Base-by-base conservation (phyloP, 2,797 vertebrate genomes). In the Bufotes viridis region DNA sequence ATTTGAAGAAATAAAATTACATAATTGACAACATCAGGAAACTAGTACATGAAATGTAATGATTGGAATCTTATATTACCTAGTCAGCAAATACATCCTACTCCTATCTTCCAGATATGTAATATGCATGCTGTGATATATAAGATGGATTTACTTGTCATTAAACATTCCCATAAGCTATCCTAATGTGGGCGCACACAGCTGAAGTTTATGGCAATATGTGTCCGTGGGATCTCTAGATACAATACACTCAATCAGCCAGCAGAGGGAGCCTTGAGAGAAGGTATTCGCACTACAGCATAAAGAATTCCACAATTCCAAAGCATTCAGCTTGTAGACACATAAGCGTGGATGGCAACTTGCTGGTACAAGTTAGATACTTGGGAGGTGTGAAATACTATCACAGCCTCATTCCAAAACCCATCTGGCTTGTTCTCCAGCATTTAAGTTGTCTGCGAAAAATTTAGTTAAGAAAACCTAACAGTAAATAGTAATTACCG, bases 371-470 rank as follows among this genome's bases (percentile, higher is more conserved):
- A 60, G 20, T 13, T 1, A 57, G 51, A 76, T 84, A 61, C 83
- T 63, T 84, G n/a, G n/a, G 51, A 82, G 63, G 42, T 53, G 58
- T 75, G 72, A n/a, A 84, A 72, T 34, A 42, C 82, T 84, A 84
- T 17, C 80, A 51, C 13, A 14, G 34, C 29, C 58, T 63, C 60
- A 51, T 51, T 51, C 34, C 58, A n/a, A 15, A n/a, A 81, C 60
- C 60, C 79, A 65, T 67, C 60, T 81, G 80, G 60, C 42, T 9
- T 81, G 34, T n/a, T n/a, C 18, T 49, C 63, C 20, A 13, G 17
- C 26, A 80, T 13, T n/a, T 42, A 42, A 14, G 13, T 10, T 9
- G 7, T 78, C 51, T 3, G 14, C 9, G 22, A 22, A 63, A 42
- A 22, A 49, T 58, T 3, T 9, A 57, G 29, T 26, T 22, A 61